Percentiles rank a stretch among this genome's conserved stretches.
Evolutionary conservation across 2,113 vertebrate genomes (phyloP).

Genomic region (Rana temporaria): DNA sequence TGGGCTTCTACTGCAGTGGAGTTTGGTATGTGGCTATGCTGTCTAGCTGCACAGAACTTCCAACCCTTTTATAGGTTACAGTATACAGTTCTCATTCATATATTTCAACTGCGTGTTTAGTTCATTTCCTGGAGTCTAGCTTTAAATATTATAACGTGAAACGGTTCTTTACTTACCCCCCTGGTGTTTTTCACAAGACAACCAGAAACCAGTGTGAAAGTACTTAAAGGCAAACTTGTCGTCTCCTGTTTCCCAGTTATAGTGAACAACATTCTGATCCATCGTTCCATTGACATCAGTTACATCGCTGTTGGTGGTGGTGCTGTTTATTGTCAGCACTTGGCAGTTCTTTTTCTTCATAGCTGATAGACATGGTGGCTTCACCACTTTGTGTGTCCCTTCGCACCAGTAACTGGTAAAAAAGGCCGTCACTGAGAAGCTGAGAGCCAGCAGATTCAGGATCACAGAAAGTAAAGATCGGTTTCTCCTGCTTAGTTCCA

Average conservation of each 20-base stretch:
- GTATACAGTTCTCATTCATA: too few species aligned
- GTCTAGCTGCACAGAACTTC: too few species aligned
- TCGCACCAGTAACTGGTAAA: slow-evolving; percentile 86
- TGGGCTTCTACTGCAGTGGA: too few species aligned
- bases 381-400: slow-evolving; percentile 84
- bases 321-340: slow-evolving; percentile 51
- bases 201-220: slow-evolving; percentile 86
- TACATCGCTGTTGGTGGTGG: slow-evolving; percentile 72
- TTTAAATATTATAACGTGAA: neutral
- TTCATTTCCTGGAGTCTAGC: too few species aligned
- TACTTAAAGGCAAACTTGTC: slow-evolving; percentile 83
- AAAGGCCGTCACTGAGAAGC: slow-evolving; percentile 80
- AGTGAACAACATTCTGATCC: slow-evolving; percentile 78
- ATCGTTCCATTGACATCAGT: slow-evolving; percentile 71
- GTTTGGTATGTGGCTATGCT: too few species aligned
- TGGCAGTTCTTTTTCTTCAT: slow-evolving; percentile 81
- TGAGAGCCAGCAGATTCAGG: slow-evolving; percentile 77
- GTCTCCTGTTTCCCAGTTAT: slow-evolving; percentile 85
- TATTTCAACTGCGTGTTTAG: too few species aligned
- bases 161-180: slow-evolving; percentile 66
- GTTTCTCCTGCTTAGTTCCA: slow-evolving; percentile 55
- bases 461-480: slow-evolving; percentile 79
- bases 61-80: too few species aligned
- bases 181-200: slow-evolving; percentile 80
- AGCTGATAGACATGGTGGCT: slow-evolving; percentile 81